Percentiles rank a stretch among this genome's conserved stretches.
These are phyloP conservation scores for Drosophila anomalipes DNA, from an alignment of 2,888 invertebrate species.

Conservation along the genomic window DNA sequence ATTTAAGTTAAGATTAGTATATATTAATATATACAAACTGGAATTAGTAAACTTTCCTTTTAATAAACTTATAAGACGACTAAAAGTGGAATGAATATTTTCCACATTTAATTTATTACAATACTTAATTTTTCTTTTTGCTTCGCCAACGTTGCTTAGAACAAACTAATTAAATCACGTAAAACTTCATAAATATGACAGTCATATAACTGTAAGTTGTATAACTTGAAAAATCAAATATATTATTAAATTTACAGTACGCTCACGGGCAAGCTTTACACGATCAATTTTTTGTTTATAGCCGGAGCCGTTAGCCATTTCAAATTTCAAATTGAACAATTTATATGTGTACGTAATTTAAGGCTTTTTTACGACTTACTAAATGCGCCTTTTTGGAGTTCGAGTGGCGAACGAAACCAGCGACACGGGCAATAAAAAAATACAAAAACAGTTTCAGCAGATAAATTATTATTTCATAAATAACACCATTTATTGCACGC, in stretches of 20 bases:
- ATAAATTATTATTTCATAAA: conserved; percentile 48
- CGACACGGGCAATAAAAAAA: conserved; percentile 38
- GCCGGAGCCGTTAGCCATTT: conserved; percentile 13
- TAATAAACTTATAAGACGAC: neutral
- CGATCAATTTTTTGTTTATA: conserved; percentile 37
- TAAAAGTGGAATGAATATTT: neutral
- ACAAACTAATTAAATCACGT: conserved; percentile 10
- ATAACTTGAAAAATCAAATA: conserved; percentile 5
- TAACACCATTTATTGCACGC: conserved; percentile 31
- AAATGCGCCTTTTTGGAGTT: conserved; percentile 38
- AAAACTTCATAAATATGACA: conserved; percentile 13
- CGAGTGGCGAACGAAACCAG: neutral
- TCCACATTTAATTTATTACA: neutral
- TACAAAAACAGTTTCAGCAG: conserved; percentile 21
- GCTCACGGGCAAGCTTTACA: conserved; percentile 27
- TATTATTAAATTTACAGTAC: conserved; percentile 23
- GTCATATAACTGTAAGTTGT: neutral
- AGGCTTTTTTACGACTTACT: conserved; percentile 48
- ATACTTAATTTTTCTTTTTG: neutral
- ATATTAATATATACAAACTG: neutral
- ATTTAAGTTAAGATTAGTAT: neutral
- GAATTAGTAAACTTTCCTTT: neutral
- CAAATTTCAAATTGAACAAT: neutral
- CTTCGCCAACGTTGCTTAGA: neutral
- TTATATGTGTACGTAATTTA: conserved; percentile 37